These are phyloP conservation scores for Phania funesta DNA, from an alignment of 2,888 invertebrate species.

Conservation along the genomic window DNA sequence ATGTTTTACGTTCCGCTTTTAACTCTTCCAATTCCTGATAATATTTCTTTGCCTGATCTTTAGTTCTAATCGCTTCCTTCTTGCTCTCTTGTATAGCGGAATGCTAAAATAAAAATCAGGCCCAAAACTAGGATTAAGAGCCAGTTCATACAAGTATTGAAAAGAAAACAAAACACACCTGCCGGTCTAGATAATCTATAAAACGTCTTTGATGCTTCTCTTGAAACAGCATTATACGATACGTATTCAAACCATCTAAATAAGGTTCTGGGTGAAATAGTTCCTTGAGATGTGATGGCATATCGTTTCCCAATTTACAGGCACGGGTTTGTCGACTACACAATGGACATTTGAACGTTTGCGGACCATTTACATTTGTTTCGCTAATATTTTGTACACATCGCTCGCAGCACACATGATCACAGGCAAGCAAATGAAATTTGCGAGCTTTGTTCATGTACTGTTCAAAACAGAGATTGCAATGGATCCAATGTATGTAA, in stretches of 20 bases:
- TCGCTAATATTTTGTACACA: conserved; percentile 70
- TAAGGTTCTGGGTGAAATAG: conserved; percentile 75
- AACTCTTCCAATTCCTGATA: conserved; percentile 58
- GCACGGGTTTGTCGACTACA: conserved; percentile 71
- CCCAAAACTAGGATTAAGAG: background rate
- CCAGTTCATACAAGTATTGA: background rate
- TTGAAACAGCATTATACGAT: conserved; percentile 71
- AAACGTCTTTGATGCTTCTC: conserved; percentile 69
- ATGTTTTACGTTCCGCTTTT: conserved; percentile 64
- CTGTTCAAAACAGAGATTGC: conserved; percentile 73
- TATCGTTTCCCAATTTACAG: conserved; percentile 71
- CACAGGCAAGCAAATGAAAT: conserved; percentile 74
- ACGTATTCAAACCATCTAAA: conserved; percentile 66
- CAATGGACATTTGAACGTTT: conserved; percentile 70
- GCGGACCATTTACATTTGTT: conserved; percentile 64
- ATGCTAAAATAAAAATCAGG: background rate
- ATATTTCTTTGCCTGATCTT: conserved; percentile 61
- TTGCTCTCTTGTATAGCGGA: conserved; percentile 7
- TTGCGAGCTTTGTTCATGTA: conserved; percentile 67
- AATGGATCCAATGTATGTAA: conserved; percentile 75
- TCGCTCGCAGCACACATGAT: conserved; percentile 72
- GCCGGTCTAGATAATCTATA: conserved; percentile 61
- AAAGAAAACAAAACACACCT: conserved; percentile 62
- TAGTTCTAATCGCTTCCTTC: background rate
- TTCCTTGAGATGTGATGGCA: conserved; percentile 73